Evolutionary conservation across 2,113 vertebrate genomes (phyloP).

Genomic region (Pollachius pollachius): DNA sequence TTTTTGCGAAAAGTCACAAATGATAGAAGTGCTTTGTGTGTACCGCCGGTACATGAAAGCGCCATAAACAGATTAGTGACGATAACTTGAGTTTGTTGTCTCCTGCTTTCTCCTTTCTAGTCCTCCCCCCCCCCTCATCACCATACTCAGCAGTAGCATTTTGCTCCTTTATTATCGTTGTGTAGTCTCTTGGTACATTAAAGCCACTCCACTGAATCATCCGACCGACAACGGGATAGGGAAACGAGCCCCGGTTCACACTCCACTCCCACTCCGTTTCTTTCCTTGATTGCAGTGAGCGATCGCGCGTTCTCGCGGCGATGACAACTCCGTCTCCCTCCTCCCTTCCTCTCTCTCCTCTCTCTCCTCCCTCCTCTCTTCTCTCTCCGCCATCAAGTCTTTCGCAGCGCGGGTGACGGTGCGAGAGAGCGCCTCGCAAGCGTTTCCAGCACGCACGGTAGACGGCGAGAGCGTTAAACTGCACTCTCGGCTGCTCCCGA

Average conservation of each 20-base stretch:
- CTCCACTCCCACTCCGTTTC: constrained; percentile 41
- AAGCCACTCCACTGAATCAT: too few species aligned
- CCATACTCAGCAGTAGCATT: constrained; percentile 16
- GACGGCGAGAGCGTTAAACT: neutral
- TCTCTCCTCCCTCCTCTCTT: constrained; percentile 5
- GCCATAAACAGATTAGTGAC: constrained; percentile 84
- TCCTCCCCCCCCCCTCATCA: constrained; percentile 50
- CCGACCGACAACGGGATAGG: too few species aligned
- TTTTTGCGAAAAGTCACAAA: constrained; percentile 88
- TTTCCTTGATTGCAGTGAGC: constrained; percentile 58
- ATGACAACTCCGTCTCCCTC: constrained; percentile 53
- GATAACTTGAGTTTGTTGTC: constrained; percentile 82
- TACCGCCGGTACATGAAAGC: constrained; percentile 90
- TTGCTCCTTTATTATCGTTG: constrained; percentile 45
- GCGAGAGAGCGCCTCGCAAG: neutral
- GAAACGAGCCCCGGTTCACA: neutral
- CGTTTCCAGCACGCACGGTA: too few species aligned
- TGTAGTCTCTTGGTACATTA: constrained; percentile 40
- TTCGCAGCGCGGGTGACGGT: neutral
- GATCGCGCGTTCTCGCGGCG: constrained; percentile 24
- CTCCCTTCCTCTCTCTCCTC: constrained; percentile 7
- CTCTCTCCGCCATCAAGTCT: neutral
- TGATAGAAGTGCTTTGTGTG: constrained; percentile 86
- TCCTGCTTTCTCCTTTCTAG: constrained; percentile 63
- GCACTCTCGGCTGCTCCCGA: constrained; percentile 46